Conservation (phyloP, 1,140 invertebrate genomes). For the Solenopsis fugax region DNA sequence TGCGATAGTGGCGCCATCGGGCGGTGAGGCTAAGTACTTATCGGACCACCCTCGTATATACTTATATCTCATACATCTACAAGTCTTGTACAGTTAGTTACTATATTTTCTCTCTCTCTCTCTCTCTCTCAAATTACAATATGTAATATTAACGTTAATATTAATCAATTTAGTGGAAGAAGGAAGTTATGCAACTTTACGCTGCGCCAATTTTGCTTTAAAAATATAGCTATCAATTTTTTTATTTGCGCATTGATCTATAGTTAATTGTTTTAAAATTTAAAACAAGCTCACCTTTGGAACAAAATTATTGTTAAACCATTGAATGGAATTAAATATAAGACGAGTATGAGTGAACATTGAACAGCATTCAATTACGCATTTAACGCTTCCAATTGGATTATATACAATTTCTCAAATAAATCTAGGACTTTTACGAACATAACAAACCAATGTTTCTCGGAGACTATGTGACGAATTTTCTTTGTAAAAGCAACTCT, state of each 20-base stretch:
- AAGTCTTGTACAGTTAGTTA: conserved; percentile 72
- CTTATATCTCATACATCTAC: conserved; percentile 75
- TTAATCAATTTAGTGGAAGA: conserved; percentile 74
- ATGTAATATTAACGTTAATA: conserved; percentile 70
- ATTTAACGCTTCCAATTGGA: conserved; percentile 27
- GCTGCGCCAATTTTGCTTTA: conserved; percentile 26
- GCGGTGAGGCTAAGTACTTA: too few species aligned
- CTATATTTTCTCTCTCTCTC: conserved; percentile 19
- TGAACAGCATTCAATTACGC: conserved; percentile 12
- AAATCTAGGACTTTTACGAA: conserved; percentile 34
- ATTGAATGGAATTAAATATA: conserved; percentile 55
- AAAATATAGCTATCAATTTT: conserved; percentile 34
- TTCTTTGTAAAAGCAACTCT: conserved; percentile 8
- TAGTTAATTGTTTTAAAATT: not conserved
- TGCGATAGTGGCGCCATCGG: too few species aligned
- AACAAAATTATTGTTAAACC: conserved; percentile 20
- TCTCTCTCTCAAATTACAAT: conserved; percentile 65
- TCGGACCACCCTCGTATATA: too few species aligned
- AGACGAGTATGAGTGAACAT: conserved; percentile 37
- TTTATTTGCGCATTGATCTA: not conserved
- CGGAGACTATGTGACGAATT: not conserved
- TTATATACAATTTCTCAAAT: conserved; percentile 61
- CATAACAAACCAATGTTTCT: conserved; percentile 1
- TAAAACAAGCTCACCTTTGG: not conserved
- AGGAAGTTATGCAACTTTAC: conserved; percentile 54